Evolutionary conservation across 2,888 invertebrate genomes (phyloP).

Genomic region (Nudaria mundana): DNA sequence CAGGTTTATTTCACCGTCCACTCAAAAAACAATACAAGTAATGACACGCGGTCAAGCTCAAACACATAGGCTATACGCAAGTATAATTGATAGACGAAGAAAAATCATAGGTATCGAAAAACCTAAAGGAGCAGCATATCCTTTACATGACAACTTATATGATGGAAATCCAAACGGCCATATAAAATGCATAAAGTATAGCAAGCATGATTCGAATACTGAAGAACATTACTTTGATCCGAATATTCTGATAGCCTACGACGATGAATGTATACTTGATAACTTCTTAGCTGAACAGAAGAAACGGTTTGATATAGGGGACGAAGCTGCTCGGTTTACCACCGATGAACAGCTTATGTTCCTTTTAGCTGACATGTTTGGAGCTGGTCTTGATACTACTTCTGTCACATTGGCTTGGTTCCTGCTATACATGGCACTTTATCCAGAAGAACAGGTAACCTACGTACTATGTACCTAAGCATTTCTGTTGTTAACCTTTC

Average conservation of each 20-base stretch:
- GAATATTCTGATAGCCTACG: constrained; percentile 53
- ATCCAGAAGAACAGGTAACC: constrained; percentile 85
- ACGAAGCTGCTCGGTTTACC: constrained; percentile 75
- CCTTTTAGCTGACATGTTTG: constrained; percentile 90
- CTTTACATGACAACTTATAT: constrained; percentile 51
- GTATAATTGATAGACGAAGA: constrained; percentile 82
- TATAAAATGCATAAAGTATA: constrained; percentile 70
- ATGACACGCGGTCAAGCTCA: constrained; percentile 85
- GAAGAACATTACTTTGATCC: constrained; percentile 71
- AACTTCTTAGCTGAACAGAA: constrained; percentile 84
- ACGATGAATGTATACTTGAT: constrained; percentile 82
- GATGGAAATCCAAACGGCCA: constrained; percentile 62
- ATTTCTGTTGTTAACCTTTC: no score
- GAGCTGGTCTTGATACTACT: constrained; percentile 93
- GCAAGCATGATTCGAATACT: constrained; percentile 50
- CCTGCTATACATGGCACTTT: constrained; percentile 86
- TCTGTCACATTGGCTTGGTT: constrained; percentile 91
- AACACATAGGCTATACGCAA: constrained; percentile 87
- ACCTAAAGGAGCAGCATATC: constrained; percentile 53
- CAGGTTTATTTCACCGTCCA: constrained; percentile 83
- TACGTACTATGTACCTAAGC: background rate
- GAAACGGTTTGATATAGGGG: constrained; percentile 60
- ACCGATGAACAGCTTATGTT: constrained; percentile 86
- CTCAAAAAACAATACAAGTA: constrained; percentile 82
- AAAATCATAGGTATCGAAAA: constrained; percentile 49